phyloP scores from a whole-genome alignment of 2,113 vertebrate species.

The Scortum barcoo region DNA sequence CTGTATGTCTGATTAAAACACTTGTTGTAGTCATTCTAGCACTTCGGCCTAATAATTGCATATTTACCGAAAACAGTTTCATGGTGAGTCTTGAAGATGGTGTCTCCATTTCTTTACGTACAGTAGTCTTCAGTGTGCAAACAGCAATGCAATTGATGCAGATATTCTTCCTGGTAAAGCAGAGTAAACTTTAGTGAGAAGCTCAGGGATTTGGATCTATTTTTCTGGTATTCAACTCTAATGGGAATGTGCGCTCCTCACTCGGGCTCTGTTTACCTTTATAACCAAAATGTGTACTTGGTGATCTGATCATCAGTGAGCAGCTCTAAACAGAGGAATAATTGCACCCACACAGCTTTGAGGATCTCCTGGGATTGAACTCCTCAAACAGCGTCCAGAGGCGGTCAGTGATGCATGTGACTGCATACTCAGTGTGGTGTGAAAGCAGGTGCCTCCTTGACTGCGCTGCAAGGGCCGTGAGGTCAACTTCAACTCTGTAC shows the following conservation, averaged over 20 bases:
- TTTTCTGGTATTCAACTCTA: conserved; percentile 6
- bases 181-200: neutral
- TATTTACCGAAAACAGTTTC: neutral
- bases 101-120: neutral
- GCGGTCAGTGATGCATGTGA: conserved; percentile 69
- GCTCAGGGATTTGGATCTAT: neutral
- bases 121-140: neutral
- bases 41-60: neutral
- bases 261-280: conserved; percentile 36
- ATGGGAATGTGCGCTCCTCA: neutral
- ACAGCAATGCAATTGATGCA: neutral
- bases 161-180: neutral
- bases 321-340: conserved; percentile 53
- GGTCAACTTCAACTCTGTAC: conserved; percentile 50
- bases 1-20: neutral
- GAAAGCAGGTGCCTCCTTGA: conserved; percentile 51
- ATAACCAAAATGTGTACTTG: conserved; percentile 20
- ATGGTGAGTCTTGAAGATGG: neutral
- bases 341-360: conserved; percentile 50
- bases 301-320: conserved; percentile 21
- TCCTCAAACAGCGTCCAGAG: conserved; percentile 49
- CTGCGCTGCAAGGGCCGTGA: conserved; percentile 35
- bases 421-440: conserved; percentile 69
- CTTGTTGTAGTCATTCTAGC: neutral
- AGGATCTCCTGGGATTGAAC: conserved; percentile 42